Base-by-base conservation (phyloP, 2,113 vertebrate species). In the Eudorcas thomsonii region DNA sequence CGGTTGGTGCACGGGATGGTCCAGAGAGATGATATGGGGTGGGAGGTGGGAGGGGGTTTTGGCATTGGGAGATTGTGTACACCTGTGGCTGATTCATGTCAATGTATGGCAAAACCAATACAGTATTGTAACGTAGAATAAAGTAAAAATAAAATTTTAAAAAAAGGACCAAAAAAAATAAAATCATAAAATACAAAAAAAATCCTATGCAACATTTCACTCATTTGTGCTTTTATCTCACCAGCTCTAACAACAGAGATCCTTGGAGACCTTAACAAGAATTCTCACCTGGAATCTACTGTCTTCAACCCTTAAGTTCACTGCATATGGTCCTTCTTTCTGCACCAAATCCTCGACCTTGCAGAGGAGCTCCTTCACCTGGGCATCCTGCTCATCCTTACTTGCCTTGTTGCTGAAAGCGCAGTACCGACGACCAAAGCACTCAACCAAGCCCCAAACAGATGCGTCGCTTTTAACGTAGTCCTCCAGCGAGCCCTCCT, bases 351-450 rank as follows among this genome's bases (percentile, higher is more conserved):
- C 0, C 45, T 91, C 1, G 1, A 96, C n/a, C 43, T 13, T 1
- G 23, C 1, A 0, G 3, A 98, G 59, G 7, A 98, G 96, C n/a
- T 14, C 14, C 0, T 0, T 1, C 36, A 57, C 93, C 89, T 97
- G 97, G 17, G 0, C 0, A 0, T 7, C 11, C 54, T 3, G 23
- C 19, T 89, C 54, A 0, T 8, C 33, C 30, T 21, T 15, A 2
- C 7, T 8, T 0, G 33, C 95, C 57, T 83, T 96, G 83, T 96
- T 97, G 88, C 80, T 85, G 77, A 98, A 48, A 17, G 50, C 1
- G 0, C 89, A 97, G 78, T 57, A 96, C 7, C 60, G 30, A 16
- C 16, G 4, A 5, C 67, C 36, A 3, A 1, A 45, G 1, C 11
- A 1, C 17, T n/a, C 19, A 30, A 88, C 39, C 88, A 97, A 6